phyloP scores from a whole-genome alignment of 2,888 invertebrate species.

The Bhutanitis thaidina region DNA sequence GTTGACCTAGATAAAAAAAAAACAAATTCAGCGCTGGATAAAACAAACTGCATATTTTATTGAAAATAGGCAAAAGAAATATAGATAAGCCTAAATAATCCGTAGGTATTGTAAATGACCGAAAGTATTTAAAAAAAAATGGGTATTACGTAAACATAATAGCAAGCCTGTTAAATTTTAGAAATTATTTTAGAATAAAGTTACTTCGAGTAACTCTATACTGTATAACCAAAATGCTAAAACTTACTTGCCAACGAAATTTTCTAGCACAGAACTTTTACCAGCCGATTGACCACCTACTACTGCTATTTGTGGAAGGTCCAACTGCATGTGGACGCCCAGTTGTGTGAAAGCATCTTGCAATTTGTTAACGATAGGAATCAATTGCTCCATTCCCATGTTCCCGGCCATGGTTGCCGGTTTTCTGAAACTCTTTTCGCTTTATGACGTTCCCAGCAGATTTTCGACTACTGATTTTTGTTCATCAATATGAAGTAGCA shows the following conservation, averaged over 20 bases:
- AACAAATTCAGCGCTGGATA: too few species aligned
- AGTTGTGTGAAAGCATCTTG: conserved; percentile 99
- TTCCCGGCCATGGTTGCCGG: conserved; percentile 84
- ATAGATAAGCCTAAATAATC: too few species aligned
- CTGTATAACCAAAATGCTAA: background rate
- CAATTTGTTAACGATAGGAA: conserved; percentile 99
- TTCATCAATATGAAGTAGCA: conserved; percentile 67
- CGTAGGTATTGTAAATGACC: too few species aligned
- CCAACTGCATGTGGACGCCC: conserved; percentile 98
- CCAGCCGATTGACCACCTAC: conserved; percentile 99
- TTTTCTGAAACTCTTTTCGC: conserved; percentile 59
- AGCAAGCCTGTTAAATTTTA: too few species aligned
- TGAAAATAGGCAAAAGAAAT: too few species aligned
- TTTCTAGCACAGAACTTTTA: conserved; percentile 99
- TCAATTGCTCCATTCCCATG: conserved; percentile 97
- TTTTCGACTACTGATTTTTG: conserved; percentile 70
- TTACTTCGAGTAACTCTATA: too few species aligned
- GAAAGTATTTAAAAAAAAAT: too few species aligned
- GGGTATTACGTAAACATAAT: too few species aligned
- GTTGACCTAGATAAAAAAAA: too few species aligned
- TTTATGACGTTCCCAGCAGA: conserved; percentile 71
- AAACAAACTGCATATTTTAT: too few species aligned
- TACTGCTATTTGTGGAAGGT: conserved; percentile 99
- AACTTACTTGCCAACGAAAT: conserved; percentile 98
- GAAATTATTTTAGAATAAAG: too few species aligned